Evolutionary conservation across 2,113 vertebrate species (phyloP), one percentile per base, ranked within the genome.

Genomic region (Cyrtonyx montezumae): DNA sequence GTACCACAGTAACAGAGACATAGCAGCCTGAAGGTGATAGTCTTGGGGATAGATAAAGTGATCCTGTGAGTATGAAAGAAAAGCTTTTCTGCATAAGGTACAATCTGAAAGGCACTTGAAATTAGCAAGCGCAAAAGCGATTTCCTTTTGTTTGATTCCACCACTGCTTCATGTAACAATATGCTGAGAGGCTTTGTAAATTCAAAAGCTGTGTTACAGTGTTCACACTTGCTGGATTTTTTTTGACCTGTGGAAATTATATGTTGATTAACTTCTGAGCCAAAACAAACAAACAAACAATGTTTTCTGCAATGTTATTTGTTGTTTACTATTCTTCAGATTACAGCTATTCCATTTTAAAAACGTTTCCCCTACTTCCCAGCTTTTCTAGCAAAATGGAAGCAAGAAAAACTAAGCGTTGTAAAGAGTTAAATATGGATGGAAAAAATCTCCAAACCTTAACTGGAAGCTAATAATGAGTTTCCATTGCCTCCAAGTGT

Each of bases 401-500:
- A 62, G 51, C 36, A 86, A 46, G 37, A 37, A 74, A 53, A 73
- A 66, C 3, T 20, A 69, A 65, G 22, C 17, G 21, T 46, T 78
- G 17, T 55, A 9, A 49, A 85, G 73, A 77, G 76, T 84, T 90
- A 84, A 75, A 55, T 45, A 43, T 2, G 8, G 40, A 78, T 88
- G 61, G 34, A 70, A 90, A 70, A 90, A 55, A 90, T 67, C 26
- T 74, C 77, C 58, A 9, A 55, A 46, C 69, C 73, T 86, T 89
- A 76, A 65, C 66, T 87, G 70, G 32, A 94, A 62, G 69, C 37
- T 79, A 65, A 48, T 76, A 65, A 78, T 43, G 53, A 61, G 62
- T 94, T 94, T 89, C 75, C 36, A 66, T 76, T 65, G 78, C 74
- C 78, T 46, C 40, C n/a, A 76, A 67, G 42, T 30, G 36, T 2